A percentile compares a stretch with the other conserved stretches of the same genome.
These are phyloP conservation scores for Noctua pronuba DNA, from an alignment of 2,888 invertebrate species.

Conservation along the genomic window DNA sequence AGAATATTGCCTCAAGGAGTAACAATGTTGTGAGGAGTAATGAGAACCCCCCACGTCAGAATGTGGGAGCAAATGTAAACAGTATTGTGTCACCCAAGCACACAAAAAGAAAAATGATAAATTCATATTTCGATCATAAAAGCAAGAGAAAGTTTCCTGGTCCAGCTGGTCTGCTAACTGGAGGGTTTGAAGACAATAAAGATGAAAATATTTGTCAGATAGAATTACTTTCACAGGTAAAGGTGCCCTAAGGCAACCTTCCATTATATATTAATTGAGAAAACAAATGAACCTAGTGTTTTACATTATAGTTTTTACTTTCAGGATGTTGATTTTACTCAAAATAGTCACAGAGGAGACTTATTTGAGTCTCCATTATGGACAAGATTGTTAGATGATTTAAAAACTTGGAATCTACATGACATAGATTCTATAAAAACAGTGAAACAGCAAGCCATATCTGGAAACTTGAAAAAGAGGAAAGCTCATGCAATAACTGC, in stretches of 20 bases:
- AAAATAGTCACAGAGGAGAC: constrained; percentile 77
- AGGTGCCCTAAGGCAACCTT: too few species aligned
- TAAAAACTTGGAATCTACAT: constrained; percentile 74
- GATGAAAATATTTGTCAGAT: constrained; percentile 82
- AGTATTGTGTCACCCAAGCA: constrained; percentile 76
- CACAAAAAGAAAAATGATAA: constrained; percentile 83
- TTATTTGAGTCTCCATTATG: constrained; percentile 85
- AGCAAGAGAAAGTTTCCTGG: constrained; percentile 87
- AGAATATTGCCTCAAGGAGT: not conserved
- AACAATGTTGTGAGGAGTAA: constrained; percentile 8
- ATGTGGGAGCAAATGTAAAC: constrained; percentile 26
- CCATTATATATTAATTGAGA: not conserved
- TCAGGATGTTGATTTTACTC: constrained; percentile 85
- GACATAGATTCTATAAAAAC: constrained; percentile 81
- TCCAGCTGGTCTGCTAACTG: constrained; percentile 85
- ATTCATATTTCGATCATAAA: constrained; percentile 83
- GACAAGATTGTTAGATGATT: constrained; percentile 78
- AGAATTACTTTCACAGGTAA: constrained; percentile 86
- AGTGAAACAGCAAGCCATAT: constrained; percentile 82
- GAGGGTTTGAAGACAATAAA: constrained; percentile 77
- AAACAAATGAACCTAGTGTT: not conserved
- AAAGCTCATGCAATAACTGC: constrained; percentile 84
- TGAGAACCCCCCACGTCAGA: constrained; percentile 26
- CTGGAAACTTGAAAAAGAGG: constrained; percentile 78
- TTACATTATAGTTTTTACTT: constrained; percentile 30